Evolutionary conservation across 2,888 invertebrate genomes (phyloP), one percentile per base, ranked within the genome.

Genomic region (Drosophila suboccidentalis): DNA sequence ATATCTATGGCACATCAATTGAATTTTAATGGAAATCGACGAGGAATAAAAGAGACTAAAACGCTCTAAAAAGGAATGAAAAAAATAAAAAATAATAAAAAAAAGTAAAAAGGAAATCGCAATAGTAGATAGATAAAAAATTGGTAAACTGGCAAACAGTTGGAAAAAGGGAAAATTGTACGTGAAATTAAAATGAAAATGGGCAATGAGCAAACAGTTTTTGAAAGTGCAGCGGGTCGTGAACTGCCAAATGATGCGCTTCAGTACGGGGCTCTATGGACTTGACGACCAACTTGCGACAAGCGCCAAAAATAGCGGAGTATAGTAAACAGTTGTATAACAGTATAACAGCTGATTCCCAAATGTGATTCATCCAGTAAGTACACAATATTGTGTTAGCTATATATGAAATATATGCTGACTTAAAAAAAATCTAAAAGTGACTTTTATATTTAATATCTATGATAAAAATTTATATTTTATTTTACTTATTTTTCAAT

Each of bases 21-120:
- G 90, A 87, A 90, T 87, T 87, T 87, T 87, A 87, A 87, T 87
- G 89, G 87, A 87, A 87, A 90, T 89, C 90, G 89, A 87, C 87
- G 80, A 88, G 82, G 89, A 89, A 87, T 87, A 90, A 89, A 90
- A 90, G 85, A 80, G 87, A 90, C 82, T 84, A 87, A 87, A 90
- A 84, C 69, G 82, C 66, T 86, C 77, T 68, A 88, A 90, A 87
- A 77, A 88, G 71, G 46, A 79, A 75, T 70, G 58, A 58, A 63
- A 54, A 49, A 38, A 34, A 51, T 46, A n/a, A n/a, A n/a, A n/a
- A 15, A 47, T 46, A 17, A 50, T 44, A 60, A 39, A 47, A 22
- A 11, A 17, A 39, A 1, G 36, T 29, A 41, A 51, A 60, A 46
- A 44, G 44, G 51, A 51, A 46, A 54, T 50, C 34, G 57, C 38